Evolutionary conservation across 30 jellyfish, hydroid and myxozoan genomes (phyloP).

Genomic region (Catostylus mosaicus): DNA sequence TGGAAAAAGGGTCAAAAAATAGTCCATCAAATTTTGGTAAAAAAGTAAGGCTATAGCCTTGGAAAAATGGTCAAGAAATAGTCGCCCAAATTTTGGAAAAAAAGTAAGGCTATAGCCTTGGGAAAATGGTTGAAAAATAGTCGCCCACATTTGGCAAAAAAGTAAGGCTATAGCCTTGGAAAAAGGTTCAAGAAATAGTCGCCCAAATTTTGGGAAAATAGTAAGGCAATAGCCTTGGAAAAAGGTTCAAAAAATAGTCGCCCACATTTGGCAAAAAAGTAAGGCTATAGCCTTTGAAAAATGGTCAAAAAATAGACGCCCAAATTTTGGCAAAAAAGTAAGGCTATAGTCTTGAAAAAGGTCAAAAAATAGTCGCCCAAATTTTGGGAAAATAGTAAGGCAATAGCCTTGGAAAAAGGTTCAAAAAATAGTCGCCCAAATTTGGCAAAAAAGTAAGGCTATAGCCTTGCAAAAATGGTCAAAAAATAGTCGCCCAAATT

Average conservation of each 20-base stretch:
- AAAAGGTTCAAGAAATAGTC: too few relatives aligned
- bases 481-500: neutral
- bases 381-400: too few relatives aligned
- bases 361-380: neutral
- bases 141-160: too few relatives aligned
- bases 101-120: neutral
- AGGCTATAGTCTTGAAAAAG: neutral
- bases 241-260: too few relatives aligned
- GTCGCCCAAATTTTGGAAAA: neutral
- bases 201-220: too few relatives aligned
- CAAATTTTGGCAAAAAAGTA: neutral
- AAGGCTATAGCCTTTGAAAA: conserved; percentile 19
- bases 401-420: too few relatives aligned
- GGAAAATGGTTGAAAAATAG: neutral
- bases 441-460: neutral
- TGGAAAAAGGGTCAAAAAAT: neutral
- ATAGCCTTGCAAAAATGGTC: neutral
- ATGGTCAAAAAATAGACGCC: neutral
- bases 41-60: neutral
- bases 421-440: neutral
- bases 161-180: too few relatives aligned
- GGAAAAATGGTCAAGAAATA: neutral
- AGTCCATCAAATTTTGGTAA: neutral
- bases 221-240: too few relatives aligned
- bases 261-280: neutral